phyloP scores from a whole-genome alignment of 2,113 vertebrate genomes.

The Psophia crepitans region DNA sequence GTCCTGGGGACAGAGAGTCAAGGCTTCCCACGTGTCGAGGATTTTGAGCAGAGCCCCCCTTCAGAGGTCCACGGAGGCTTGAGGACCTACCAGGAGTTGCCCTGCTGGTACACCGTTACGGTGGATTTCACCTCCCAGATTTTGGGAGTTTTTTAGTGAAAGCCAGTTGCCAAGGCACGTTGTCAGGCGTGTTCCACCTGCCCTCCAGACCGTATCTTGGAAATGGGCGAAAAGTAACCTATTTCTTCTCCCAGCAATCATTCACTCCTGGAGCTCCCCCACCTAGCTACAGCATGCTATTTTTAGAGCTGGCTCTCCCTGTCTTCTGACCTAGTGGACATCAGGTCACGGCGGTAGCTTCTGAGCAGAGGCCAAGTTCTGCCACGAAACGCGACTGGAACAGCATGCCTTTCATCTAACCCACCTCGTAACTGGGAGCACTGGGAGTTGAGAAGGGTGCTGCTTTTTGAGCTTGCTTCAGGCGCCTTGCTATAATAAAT shows the following conservation, averaged over 20 bases:
- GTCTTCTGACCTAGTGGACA: neutral
- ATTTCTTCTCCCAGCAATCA: neutral
- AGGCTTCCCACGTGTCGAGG: accelerated
- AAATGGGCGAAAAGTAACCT: neutral
- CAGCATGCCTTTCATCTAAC: neutral
- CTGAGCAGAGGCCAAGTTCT: neutral
- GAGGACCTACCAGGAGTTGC: neutral
- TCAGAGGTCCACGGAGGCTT: neutral
- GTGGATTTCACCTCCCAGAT: neutral
- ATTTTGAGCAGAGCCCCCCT: neutral
- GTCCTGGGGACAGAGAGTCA: neutral
- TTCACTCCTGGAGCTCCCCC: neutral
- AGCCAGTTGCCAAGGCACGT: neutral
- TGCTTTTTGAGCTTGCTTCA: neutral
- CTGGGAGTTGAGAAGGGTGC: neutral
- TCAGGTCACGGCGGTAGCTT: neutral
- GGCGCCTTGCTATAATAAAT: neutral
- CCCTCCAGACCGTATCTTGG: neutral
- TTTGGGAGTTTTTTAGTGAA: neutral
- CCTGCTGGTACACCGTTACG: accelerated
- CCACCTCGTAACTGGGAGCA: neutral
- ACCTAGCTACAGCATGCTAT: slow-evolving; percentile 4
- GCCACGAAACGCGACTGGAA: neutral
- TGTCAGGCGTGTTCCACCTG: neutral
- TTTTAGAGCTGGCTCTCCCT: slow-evolving; percentile 32